Conservation (phyloP, 2,888 invertebrate genomes). For the Drosophila mercatorum region DNA sequence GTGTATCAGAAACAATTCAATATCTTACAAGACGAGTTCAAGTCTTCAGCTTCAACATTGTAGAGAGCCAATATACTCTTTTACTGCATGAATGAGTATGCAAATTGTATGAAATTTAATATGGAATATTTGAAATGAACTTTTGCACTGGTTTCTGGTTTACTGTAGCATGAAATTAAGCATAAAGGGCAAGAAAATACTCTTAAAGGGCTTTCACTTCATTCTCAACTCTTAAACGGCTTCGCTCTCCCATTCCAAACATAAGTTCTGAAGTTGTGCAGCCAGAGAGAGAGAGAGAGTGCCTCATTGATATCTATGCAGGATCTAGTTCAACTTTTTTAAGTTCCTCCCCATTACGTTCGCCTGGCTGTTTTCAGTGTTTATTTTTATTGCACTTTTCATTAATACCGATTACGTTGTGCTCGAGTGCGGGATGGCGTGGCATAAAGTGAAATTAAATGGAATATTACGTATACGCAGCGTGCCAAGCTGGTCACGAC, state of each 20-base stretch:
- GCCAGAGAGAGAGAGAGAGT: background rate
- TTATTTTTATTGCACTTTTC: constrained; percentile 56
- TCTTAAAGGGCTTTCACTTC: constrained; percentile 1
- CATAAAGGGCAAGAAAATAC: background rate
- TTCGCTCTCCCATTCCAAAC: background rate
- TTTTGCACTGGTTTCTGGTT: background rate
- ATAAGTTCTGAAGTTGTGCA: constrained; percentile 6
- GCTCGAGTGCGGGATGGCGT: constrained; percentile 40
- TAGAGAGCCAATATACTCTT: too few relatives aligned
- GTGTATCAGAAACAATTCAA: too few relatives aligned
- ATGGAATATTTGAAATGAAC: background rate
- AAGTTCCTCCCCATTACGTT: constrained; percentile 11
- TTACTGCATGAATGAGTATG: background rate
- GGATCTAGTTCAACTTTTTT: constrained; percentile 11
- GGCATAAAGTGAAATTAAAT: constrained; percentile 69
- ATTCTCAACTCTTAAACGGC: background rate
- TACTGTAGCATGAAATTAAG: background rate
- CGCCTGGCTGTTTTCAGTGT: constrained; percentile 13
- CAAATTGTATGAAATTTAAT: background rate
- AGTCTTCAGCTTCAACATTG: too few relatives aligned
- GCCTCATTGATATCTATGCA: constrained; percentile 24
- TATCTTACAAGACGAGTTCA: too few relatives aligned
- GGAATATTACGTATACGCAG: constrained; percentile 69
- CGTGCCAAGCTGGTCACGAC: constrained; percentile 51
- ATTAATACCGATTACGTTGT: constrained; percentile 70